Evolutionary conservation across 2,797 vertebrate species (phyloP), one percentile per base, ranked within the genome.

Genomic region (Coregonus ussuriensis): DNA sequence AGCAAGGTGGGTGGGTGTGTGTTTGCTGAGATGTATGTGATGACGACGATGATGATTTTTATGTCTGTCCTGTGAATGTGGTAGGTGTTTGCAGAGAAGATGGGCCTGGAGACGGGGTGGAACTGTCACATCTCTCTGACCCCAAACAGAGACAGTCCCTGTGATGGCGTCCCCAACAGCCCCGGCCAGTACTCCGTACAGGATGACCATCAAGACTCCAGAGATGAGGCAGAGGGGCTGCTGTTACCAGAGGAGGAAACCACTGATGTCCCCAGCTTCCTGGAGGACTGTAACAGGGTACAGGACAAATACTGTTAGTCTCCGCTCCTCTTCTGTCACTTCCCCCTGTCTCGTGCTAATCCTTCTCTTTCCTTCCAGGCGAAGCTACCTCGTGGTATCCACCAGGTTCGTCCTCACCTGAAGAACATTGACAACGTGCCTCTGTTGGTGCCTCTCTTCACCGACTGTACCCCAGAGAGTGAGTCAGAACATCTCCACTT

Each of bases 341-440:
- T 11, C 7, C 59, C 2, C 59, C 7, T 11, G 59, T 63, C 59
- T 63, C 6, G 9, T 3, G 21, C 59, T 63, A 25, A 37, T 29
- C 66, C 66, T 16, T 33, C 14, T 53, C 18, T 71, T 0, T 63
- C 4, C 16, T 54, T 65, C 5, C 1, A 99, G 98, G 98, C 98
- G 84, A 99, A 99, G 91, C 95, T 99, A 47, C 98, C 98, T 75
- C 95, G 98, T 53, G 98, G 98, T 14, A 99, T 99, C 91, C 97
- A 98, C 88, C 98, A 99, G 89, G 98, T 99, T 79, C 96, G 98
- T 77, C 98, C 98, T 82, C 98, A 99, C 88, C 89, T 99, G 88
- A 97, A 98, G 90, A 98, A 98, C 93, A 99, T 99, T 1, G 98
- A 99, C 92, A 99, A 99, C 0, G 98, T 99, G 88, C 98, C 98